Evolutionary conservation across 2,113 vertebrate genomes (phyloP).

Genomic region (Bubalus kerabau): DNA sequence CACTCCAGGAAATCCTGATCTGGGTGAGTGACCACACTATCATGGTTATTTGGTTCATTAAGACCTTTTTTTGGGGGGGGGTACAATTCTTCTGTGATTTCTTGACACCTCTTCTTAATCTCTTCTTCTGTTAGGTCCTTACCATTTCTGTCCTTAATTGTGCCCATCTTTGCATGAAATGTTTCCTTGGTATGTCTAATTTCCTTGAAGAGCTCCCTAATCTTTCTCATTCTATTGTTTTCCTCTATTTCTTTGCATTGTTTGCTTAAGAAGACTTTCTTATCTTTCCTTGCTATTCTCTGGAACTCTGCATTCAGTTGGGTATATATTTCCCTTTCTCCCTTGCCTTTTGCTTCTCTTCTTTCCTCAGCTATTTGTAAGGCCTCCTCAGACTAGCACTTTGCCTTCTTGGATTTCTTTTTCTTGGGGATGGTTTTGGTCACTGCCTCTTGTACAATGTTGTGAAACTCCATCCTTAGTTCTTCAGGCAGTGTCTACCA

Average conservation of each 20-base stretch:
- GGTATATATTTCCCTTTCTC: not conserved
- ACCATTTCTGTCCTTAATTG: not conserved
- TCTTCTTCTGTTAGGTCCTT: not conserved
- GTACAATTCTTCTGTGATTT: not conserved
- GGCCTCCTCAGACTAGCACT: not conserved
- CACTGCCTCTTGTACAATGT: not conserved
- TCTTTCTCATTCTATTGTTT: not conserved
- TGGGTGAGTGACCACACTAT: not conserved
- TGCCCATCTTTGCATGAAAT: not conserved
- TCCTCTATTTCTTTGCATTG: not conserved
- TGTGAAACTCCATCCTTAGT: not conserved
- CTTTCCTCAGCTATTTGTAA: not conserved
- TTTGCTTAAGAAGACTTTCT: not conserved
- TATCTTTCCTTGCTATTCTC: not conserved
- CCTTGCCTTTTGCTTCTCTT: not conserved
- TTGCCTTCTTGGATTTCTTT: not conserved
- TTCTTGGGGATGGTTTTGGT: not conserved
- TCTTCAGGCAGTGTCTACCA: not conserved
- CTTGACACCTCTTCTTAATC: not conserved
- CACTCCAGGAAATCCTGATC: not conserved
- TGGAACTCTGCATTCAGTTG: not conserved
- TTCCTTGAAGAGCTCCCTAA: not conserved
- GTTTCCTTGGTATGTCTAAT: not conserved
- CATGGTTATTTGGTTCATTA: not conserved
- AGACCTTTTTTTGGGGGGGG: not conserved